A percentile compares a stretch with the other conserved stretches of the same genome.
Conservation (phyloP, 1,140 invertebrate species). For the Tetramorium simillimum region DNA sequence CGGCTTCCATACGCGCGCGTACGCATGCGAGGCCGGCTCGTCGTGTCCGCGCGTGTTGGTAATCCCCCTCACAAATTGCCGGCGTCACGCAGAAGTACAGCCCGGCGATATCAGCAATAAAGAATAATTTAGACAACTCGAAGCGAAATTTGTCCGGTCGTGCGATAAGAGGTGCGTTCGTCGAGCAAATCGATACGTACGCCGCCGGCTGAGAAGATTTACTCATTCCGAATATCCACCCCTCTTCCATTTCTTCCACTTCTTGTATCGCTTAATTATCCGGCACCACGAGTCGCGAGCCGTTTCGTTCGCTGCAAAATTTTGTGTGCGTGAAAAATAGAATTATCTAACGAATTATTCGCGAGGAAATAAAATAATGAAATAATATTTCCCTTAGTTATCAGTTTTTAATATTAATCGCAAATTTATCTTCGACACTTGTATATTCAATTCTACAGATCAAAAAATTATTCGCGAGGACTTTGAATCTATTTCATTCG, state of each 20-base stretch:
- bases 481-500: background rate
- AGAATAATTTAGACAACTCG: constrained; percentile 27
- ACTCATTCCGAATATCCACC: background rate
- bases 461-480: background rate
- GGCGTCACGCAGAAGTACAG: constrained; percentile 55
- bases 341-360: background rate
- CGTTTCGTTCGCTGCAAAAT: background rate
- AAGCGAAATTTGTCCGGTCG: constrained; percentile 15
- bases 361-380: background rate
- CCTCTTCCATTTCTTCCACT: background rate
- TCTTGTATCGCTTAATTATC: background rate
- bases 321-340: background rate
- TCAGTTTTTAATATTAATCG: background rate
- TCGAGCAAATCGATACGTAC: constrained; percentile 1
- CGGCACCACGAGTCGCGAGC: background rate
- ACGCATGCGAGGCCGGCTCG: background rate
- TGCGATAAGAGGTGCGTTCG: constrained; percentile 9
- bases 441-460: background rate
- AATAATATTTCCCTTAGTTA: background rate
- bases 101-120: constrained; percentile 43
- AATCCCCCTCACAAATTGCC: constrained; percentile 55
- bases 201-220: background rate
- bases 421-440: background rate
- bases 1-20: background rate
- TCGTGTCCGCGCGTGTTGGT: background rate